Evolutionary conservation across 2,113 vertebrate species (phyloP).

Genomic region (Hippoglossus stenolepis): DNA sequence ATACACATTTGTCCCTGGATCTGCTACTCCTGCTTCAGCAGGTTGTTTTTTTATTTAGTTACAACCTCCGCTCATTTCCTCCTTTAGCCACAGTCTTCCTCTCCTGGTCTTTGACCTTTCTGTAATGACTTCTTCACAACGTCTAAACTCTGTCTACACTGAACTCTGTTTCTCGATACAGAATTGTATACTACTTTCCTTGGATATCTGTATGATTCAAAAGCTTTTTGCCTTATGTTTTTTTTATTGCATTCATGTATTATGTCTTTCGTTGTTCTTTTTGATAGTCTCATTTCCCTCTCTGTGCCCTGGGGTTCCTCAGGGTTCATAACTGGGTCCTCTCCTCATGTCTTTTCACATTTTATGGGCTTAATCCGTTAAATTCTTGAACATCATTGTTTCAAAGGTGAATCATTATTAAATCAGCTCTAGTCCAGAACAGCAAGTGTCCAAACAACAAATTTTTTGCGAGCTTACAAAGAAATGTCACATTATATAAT

Average conservation of each 20-base stretch:
- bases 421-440: no score
- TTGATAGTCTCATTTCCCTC: not conserved
- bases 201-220: not conserved
- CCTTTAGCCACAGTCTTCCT: constrained; percentile 45
- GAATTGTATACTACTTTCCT: not conserved
- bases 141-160: constrained; percentile 19
- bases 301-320: constrained; percentile 15
- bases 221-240: not conserved
- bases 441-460: no score
- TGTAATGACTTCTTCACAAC: constrained; percentile 28
- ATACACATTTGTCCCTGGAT: constrained; percentile 48
- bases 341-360: not conserved
- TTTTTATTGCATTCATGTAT: not conserved
- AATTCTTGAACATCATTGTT: not conserved
- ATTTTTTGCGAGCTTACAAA: no score
- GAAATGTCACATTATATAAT: no score
- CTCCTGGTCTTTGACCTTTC: constrained; percentile 45
- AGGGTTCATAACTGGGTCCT: constrained; percentile 3
- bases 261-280: not conserved
- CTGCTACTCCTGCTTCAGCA: constrained; percentile 12
- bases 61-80: constrained; percentile 64
- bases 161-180: not conserved
- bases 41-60: constrained; percentile 47
- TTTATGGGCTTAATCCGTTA: not conserved
- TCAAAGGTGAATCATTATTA: not conserved